Conservation (phyloP, 92 coral and sea anemone species). For the Porites cylindrica region DNA sequence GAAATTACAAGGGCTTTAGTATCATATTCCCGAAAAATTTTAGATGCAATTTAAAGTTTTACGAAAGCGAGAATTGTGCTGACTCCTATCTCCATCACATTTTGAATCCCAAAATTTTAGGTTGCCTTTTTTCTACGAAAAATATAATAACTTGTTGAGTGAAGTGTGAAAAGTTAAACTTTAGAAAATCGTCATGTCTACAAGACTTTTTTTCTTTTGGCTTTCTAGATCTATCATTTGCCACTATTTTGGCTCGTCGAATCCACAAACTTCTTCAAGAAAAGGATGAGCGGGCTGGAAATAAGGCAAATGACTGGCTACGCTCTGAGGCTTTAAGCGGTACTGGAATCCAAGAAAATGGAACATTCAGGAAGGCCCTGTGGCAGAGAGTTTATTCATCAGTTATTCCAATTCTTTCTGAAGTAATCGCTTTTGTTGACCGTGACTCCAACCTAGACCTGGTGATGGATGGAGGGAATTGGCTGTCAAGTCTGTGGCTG, state of each 20-base stretch:
- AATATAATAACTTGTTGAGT: too few species aligned
- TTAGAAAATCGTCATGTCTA: too few species aligned
- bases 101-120: too few species aligned
- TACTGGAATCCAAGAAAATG: constrained; percentile 81
- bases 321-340: constrained; percentile 79
- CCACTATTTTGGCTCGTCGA: constrained; percentile 66
- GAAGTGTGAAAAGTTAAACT: too few species aligned
- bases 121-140: too few species aligned
- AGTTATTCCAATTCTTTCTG: constrained; percentile 85
- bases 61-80: too few species aligned
- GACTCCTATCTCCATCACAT: too few species aligned
- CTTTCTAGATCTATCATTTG: constrained; percentile 39
- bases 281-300: constrained; percentile 70
- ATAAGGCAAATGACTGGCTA: constrained; percentile 73
- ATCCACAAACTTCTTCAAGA: constrained; percentile 75
- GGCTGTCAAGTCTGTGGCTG: constrained; percentile 80
- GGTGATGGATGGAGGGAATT: constrained; percentile 34
- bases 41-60: too few species aligned
- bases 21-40: too few species aligned
- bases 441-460: constrained; percentile 80
- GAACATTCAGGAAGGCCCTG: constrained; percentile 89
- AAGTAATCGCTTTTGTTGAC: constrained; percentile 77
- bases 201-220: neutral
- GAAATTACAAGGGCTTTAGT: too few species aligned
- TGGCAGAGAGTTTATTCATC: constrained; percentile 86